Percentiles rank a stretch among this genome's conserved stretches.
Conservation (phyloP, 2,888 invertebrate species). For the Monoplex corrugatus region DNA sequence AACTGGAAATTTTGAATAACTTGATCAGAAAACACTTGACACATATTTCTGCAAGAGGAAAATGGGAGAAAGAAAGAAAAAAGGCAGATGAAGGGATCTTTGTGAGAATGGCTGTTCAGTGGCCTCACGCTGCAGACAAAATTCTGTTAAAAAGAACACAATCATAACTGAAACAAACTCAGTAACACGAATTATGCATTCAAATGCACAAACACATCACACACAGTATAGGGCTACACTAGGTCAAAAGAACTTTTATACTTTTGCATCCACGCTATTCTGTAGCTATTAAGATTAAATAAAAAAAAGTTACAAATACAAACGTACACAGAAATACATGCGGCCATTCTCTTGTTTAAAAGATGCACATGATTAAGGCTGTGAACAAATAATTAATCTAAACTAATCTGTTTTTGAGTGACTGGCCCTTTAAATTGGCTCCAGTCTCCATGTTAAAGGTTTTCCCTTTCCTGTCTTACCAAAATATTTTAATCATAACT, state of each 20-base stretch:
- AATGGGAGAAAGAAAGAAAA: background rate
- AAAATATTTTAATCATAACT: no score
- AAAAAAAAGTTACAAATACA: background rate
- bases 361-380: no score
- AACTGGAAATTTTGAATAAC: no score
- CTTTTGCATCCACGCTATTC: background rate
- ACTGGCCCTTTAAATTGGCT: no score
- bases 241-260: background rate
- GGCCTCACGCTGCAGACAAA: conserved; percentile 6
- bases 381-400: no score
- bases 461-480: no score
- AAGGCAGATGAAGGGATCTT: background rate
- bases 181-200: background rate
- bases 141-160: background rate
- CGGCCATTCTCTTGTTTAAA: no score
- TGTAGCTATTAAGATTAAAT: background rate
- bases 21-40: no score
- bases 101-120: background rate
- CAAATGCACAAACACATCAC: conserved; percentile 39
- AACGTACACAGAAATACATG: no score
- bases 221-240: background rate
- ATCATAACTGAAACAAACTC: background rate
- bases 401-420: no score
- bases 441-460: no score
- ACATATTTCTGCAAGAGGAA: no score